phyloP scores from a whole-genome alignment of 2,888 invertebrate species.

The Cabera pusaria region DNA sequence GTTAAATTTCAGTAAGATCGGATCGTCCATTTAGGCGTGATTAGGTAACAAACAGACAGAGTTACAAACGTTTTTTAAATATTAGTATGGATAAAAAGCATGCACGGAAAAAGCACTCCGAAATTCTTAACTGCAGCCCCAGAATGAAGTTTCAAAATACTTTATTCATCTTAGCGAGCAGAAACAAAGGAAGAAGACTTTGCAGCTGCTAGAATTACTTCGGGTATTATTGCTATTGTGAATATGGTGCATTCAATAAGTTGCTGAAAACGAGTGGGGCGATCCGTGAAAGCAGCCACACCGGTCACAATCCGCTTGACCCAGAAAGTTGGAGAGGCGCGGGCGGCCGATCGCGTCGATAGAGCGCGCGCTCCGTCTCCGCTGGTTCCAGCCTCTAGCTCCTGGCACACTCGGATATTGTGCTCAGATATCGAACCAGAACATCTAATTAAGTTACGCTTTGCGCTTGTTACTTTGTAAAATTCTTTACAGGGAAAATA shows the following conservation, averaged over 20 bases:
- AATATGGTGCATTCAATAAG: constrained; percentile 41
- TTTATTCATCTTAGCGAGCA: no score
- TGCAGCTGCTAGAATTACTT: background rate
- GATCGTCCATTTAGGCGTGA: no score
- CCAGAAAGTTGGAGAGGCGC: constrained; percentile 65
- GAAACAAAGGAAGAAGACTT: constrained; percentile 15
- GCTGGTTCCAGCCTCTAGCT: constrained; percentile 12
- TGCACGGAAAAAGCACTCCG: no score
- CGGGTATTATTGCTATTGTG: constrained; percentile 19
- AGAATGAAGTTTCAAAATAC: no score
- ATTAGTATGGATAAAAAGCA: no score
- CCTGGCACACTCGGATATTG: constrained; percentile 13
- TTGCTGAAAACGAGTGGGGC: constrained; percentile 45
- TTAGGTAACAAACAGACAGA: no score
- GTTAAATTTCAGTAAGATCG: no score
- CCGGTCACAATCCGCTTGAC: constrained; percentile 68
- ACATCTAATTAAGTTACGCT: constrained; percentile 15
- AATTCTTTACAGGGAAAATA: background rate
- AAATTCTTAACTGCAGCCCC: no score
- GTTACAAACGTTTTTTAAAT: no score
- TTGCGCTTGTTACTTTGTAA: constrained; percentile 4
- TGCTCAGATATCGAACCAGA: constrained; percentile 10
- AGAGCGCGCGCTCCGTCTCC: constrained; percentile 46
- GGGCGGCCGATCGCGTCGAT: constrained; percentile 65
- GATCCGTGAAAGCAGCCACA: constrained; percentile 46